phyloP scores from a whole-genome alignment of 1,140 invertebrate genomes.

The Harlomillsia oculata region DNA sequence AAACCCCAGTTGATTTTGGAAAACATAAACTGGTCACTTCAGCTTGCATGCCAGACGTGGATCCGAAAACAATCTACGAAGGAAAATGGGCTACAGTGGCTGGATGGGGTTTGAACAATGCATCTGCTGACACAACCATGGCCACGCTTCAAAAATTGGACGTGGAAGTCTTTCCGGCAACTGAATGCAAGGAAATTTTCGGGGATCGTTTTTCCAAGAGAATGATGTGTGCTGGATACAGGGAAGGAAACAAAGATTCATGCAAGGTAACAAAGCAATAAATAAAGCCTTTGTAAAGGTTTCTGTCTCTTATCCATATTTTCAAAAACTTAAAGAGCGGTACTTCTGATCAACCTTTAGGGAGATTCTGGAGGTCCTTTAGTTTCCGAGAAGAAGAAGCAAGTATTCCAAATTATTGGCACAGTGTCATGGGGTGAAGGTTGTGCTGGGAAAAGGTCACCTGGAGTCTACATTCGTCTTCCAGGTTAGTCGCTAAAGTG shows the following conservation, averaged over 20 bases:
- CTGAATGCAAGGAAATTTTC: conserved; percentile 19
- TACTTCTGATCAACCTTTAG: no score
- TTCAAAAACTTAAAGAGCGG: no score
- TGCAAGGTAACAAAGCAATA: conserved; percentile 33
- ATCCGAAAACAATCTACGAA: conserved; percentile 3
- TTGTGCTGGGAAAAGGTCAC: conserved; percentile 24
- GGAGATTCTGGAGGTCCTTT: conserved; percentile 25
- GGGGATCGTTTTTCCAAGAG: conserved; percentile 18
- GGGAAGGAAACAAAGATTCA: conserved; percentile 28
- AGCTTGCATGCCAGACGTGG: conserved; percentile 26
- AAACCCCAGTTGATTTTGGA: conserved; percentile 24
- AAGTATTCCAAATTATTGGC: conserved; percentile 27
- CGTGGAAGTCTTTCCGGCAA: conserved; percentile 12
- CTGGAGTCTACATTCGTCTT: conserved; percentile 27
- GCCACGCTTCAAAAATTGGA: conserved; percentile 29
- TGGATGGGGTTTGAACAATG: conserved; percentile 20
- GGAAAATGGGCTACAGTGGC: conserved; percentile 7
- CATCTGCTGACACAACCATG: conserved; percentile 11
- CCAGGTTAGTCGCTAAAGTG: conserved; percentile 10
- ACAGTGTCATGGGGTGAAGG: conserved; percentile 28
- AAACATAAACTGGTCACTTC: conserved; percentile 2
- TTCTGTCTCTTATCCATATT: no score
- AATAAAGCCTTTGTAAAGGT: no score
- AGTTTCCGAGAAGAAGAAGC: conserved; percentile 18
- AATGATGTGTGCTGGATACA: conserved; percentile 33